Base-by-base conservation (phyloP, 1,140 invertebrate species). In the Nixonia krombeini region DNA sequence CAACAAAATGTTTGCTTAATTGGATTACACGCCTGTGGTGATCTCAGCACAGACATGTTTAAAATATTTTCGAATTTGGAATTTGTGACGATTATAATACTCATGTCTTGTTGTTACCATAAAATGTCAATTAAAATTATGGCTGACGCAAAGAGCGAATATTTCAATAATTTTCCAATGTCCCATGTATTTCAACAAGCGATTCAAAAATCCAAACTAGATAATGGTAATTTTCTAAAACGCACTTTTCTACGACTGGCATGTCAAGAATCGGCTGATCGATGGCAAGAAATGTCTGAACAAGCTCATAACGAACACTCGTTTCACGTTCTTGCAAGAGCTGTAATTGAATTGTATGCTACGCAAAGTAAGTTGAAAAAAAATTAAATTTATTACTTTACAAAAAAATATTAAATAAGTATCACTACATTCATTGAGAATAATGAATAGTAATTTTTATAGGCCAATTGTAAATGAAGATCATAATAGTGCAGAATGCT, bases 71-170 rank as follows among this genome's bases (percentile, higher is more conserved):
- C 88, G 9, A 82, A 88, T 64, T 88, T 91, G 80, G 73, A 86
- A 16, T 71, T 82, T 18, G 89, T 89, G 2, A 84, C 85, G 41
- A 80, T 87, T 12, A 70, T 95, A 8, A 87, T 91, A 31, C 87
- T 95, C 26, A 90, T 95, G 80, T 91, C 93, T 4, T 96, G 94
- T 74, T 96, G 94, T 71, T 96, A 96, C 74, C 94, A 96, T 81
- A 93, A 93, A 79, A 84, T 94, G 51, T 70, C 72, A 0, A 42
- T 77, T 6, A 38, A 46, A 9, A 45, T 73, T 28, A 69, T n/a
- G 16, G 28, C 18, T 15, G 58, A 50, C 16, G 28, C 38, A 3
- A 33, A 68, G 26, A 72, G 73, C 26, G 72, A 80, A 78, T 75
- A 78, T 64, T 90, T 91, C 74, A 72, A 79, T 2, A 88, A 90